Evolutionary conservation across 2,797 vertebrate species (phyloP).

Genomic region (Momotus momota): DNA sequence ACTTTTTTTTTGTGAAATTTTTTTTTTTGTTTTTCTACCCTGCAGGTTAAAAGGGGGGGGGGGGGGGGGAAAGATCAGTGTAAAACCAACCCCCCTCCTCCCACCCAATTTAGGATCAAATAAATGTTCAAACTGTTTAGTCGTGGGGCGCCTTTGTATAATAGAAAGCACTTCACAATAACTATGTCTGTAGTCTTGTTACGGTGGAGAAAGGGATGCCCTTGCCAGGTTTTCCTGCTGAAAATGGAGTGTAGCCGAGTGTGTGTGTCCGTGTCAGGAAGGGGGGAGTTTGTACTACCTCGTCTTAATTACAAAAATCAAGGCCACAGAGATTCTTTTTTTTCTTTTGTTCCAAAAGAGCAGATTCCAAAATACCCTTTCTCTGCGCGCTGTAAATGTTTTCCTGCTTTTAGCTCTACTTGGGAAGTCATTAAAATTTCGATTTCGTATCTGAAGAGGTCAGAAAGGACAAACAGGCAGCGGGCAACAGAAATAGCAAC

Average conservation of each 20-base stretch:
- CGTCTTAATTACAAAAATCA: neutral
- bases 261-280: neutral
- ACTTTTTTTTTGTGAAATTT: too few species aligned
- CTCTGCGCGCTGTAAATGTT: neutral
- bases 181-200: neutral
- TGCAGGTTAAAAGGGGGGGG: too few species aligned
- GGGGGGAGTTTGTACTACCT: neutral
- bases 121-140: neutral
- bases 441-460: neutral
- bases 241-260: neutral
- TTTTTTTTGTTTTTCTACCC: too few species aligned
- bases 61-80: neutral
- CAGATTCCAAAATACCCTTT: neutral
- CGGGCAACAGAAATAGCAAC: neutral
- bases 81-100: neutral
- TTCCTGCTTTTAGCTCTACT: neutral
- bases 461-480: conserved; percentile 20
- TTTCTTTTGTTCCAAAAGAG: neutral
- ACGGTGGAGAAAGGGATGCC: neutral
- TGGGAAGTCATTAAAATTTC: neutral
- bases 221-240: neutral
- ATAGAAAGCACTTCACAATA: neutral
- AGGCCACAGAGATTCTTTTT: neutral
- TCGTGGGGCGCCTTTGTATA: neutral
- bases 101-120: neutral